phyloP scores from a whole-genome alignment of 2,797 vertebrate genomes.

The Antennarius maculatus region DNA sequence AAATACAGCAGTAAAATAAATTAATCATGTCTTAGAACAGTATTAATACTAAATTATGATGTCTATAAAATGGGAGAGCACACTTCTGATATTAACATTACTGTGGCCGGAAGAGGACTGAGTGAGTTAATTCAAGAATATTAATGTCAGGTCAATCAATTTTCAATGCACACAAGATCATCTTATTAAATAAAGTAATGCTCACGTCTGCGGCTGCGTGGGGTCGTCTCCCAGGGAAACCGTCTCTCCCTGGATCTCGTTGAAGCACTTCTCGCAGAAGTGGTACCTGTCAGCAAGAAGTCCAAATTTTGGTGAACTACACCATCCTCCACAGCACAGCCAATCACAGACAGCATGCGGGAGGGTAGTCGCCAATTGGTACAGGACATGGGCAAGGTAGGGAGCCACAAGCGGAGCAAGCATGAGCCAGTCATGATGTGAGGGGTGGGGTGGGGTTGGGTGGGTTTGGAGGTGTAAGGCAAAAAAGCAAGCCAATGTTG shows the following conservation, averaged over 20 bases:
- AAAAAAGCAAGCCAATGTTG: slow-evolving; percentile 88
- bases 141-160: neutral
- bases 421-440: slow-evolving; percentile 81
- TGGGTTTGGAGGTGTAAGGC: slow-evolving; percentile 74
- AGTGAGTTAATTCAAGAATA: neutral
- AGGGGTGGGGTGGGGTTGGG: slow-evolving; percentile 46
- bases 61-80: neutral
- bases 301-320: slow-evolving; percentile 99
- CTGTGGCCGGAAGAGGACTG: neutral
- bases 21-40: neutral
- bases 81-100: neutral
- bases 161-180: neutral
- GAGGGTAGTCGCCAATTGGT: slow-evolving; percentile 91
- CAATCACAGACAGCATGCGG: slow-evolving; percentile 90
- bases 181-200: slow-evolving; percentile 36
- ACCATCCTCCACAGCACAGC: slow-evolving; percentile 91
- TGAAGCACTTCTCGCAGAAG: slow-evolving; percentile 99
- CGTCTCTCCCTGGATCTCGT: slow-evolving; percentile 99
- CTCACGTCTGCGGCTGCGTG: slow-evolving; percentile 98
- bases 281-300: slow-evolving; percentile 99
- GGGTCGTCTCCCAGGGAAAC: slow-evolving; percentile 98
- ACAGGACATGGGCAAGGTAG: slow-evolving; percentile 86
- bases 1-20: neutral
- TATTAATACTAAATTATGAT: neutral
- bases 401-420: slow-evolving; percentile 84